Base-by-base conservation (phyloP, 2,888 invertebrate species). In the Mycalesis mineus region DNA sequence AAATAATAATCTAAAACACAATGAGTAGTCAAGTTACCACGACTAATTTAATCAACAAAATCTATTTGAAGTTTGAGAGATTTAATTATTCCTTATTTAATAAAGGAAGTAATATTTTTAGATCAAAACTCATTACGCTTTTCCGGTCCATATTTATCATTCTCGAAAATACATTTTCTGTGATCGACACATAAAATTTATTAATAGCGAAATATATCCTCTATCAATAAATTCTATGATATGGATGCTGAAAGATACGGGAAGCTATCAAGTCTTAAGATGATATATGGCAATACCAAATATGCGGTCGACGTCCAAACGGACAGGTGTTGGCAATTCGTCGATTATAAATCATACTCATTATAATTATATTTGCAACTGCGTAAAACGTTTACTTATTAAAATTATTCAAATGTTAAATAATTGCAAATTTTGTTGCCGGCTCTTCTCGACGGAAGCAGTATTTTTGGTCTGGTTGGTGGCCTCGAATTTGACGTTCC, bases 261-360 rank as follows among this genome's bases (percentile, higher is more conserved):
- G 31, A 47, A 47, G 15, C 33, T 31, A 9, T 33, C 31, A 33
- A 33, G 15, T 11, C 14, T 33, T 15, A 15, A 42, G 15, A 39
- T 51, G 28, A 55, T 33, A 37, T 49, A 44, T 47, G 36, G 15
- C 47, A 33, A 52, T 50, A 50, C 47, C 41, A 53, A 51, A 50
- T 58, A 60, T 48, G 55, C 41, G 42, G 40, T 51, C 42, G 50
- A 29, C 48, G 41, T 60, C 55, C 58, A 50, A 54, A 54, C 17
- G 40, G 65, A 65, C 78, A 80, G 73, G 69, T 75, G 78, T 67
- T 70, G 67, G 69, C 67, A 68, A 59, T 57, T 63, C 57, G 60
- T 68, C 70, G 58, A 58, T 63, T 59, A 73, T 74, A 73, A 74
- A 77, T 80, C 71, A 70, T 63, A 55, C 66, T 53, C 40, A 63